Conservation (phyloP, 2,113 vertebrate species). For the Sapajus apella region DNA sequence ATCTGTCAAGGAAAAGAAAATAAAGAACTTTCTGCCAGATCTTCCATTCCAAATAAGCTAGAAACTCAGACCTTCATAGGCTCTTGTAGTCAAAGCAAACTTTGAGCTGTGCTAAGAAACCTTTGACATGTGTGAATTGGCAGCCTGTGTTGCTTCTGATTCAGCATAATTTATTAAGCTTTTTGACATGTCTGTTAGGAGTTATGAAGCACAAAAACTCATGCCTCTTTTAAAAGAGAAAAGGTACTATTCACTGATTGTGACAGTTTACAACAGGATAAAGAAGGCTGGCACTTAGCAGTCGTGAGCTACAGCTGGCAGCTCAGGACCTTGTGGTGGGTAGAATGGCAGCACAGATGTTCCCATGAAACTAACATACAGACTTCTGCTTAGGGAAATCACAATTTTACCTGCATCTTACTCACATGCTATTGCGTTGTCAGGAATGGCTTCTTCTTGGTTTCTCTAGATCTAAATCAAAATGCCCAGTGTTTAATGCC, state of each 20-base stretch:
- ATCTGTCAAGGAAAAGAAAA: conserved; percentile 7
- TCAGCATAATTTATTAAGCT: conserved; percentile 61
- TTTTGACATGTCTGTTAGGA: conserved; percentile 13
- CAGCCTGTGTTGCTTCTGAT: conserved; percentile 10
- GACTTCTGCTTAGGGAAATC: neutral
- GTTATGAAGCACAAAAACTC: conserved; percentile 40
- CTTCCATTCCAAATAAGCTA: conserved; percentile 48
- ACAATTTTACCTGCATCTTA: neutral
- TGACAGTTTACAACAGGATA: neutral
- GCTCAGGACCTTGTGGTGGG: neutral
- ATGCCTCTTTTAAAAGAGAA: conserved; percentile 14
- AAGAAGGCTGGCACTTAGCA: neutral
- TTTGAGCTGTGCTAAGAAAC: conserved; percentile 51
- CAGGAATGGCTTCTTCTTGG: neutral
- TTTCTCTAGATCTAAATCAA: neutral
- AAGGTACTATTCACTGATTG: neutral
- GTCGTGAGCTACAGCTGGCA: neutral
- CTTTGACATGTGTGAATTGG: conserved; percentile 19
- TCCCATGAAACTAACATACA: neutral
- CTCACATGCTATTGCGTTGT: neutral
- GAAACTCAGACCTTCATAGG: neutral
- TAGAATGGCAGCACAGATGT: neutral
- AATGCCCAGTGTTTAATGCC: neutral
- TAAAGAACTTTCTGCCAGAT: conserved; percentile 31
- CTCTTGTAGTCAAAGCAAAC: conserved; percentile 71